A percentile compares a stretch with the other conserved stretches of the same genome.
phyloP scores from a whole-genome alignment of 2,888 invertebrate species.

The Melanotus villosus region DNA sequence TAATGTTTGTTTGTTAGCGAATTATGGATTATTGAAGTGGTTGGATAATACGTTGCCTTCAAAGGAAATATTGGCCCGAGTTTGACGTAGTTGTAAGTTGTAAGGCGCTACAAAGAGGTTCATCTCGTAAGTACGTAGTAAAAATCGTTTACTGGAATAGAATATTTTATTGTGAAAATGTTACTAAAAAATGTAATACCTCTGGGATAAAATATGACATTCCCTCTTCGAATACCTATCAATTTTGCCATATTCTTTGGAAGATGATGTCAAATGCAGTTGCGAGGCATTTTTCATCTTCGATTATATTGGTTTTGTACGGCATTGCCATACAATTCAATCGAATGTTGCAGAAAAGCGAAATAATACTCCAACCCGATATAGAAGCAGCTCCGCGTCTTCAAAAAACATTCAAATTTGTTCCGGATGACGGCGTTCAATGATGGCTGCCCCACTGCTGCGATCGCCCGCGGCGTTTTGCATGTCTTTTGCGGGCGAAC shows the following conservation, averaged over 20 bases:
- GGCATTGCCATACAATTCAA: slow-evolving; percentile 42
- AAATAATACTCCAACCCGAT: slow-evolving; percentile 49
- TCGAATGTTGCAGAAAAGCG: slow-evolving; percentile 48
- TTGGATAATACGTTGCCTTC: too few relatives aligned
- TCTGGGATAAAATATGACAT: neutral
- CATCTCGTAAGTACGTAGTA: too few relatives aligned
- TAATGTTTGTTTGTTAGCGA: too few relatives aligned
- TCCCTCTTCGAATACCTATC: neutral
- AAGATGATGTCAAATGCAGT: slow-evolving; percentile 47
- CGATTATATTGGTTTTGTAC: slow-evolving; percentile 51
- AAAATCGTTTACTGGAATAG: too few relatives aligned
- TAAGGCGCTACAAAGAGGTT: too few relatives aligned
- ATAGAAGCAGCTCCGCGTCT: slow-evolving; percentile 47
- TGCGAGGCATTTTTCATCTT: slow-evolving; percentile 48
- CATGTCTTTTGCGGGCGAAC: slow-evolving; percentile 59
- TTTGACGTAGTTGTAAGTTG: too few relatives aligned
- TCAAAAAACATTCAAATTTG: slow-evolving; percentile 63
- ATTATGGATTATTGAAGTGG: too few relatives aligned
- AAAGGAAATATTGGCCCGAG: too few relatives aligned
- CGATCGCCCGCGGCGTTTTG: slow-evolving; percentile 59
- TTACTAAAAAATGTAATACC: too few relatives aligned
- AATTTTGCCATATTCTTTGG: neutral
- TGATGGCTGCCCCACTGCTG: slow-evolving; percentile 59
- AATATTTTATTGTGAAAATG: too few relatives aligned
- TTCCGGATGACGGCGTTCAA: slow-evolving; percentile 59